These are phyloP conservation scores for Emmelina monodactyla DNA, from an alignment of 2,888 invertebrate genomes.

Conservation along the genomic window DNA sequence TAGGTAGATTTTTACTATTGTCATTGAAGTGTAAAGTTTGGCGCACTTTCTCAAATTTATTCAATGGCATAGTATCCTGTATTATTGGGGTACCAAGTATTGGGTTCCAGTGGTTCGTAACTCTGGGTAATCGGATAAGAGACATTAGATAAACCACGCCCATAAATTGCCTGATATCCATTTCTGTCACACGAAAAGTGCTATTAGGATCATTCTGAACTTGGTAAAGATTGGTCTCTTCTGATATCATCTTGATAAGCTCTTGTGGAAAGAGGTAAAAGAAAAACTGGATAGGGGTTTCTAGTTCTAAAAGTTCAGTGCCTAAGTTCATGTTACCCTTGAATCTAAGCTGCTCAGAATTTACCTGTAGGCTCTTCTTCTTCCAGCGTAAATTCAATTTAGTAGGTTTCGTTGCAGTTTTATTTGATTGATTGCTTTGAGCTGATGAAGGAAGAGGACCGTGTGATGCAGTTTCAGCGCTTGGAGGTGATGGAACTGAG, in stretches of 20 bases:
- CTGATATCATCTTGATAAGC: conserved; percentile 12
- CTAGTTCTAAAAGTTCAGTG: conserved; percentile 10
- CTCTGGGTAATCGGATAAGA: conserved; percentile 13
- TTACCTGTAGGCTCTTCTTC: no score
- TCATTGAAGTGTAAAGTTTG: conserved; percentile 19
- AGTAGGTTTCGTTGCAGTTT: no score
- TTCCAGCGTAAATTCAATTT: no score
- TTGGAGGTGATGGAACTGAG: no score
- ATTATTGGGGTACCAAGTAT: conserved; percentile 15
- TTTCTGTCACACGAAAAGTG: conserved; percentile 14
- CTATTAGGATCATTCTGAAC: conserved; percentile 16
- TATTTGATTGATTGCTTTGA: no score
- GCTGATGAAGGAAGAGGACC: no score
- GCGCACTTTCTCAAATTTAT: conserved; percentile 18
- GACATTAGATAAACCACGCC: conserved; percentile 12
- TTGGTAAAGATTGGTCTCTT: conserved; percentile 15
- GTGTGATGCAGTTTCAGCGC: no score
- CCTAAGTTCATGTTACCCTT: conserved; percentile 11
- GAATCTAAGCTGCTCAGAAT: conserved; percentile 12
- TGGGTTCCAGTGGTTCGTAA: conserved; percentile 15
- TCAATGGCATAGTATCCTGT: conserved; percentile 15
- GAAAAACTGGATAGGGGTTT: conserved; percentile 16
- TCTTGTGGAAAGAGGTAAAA: conserved; percentile 15
- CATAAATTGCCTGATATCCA: conserved; percentile 15
- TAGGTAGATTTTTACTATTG: conserved; percentile 10